Conservation (phyloP, 2,797 vertebrate species). For the Pipistrellus pygmaeus region DNA sequence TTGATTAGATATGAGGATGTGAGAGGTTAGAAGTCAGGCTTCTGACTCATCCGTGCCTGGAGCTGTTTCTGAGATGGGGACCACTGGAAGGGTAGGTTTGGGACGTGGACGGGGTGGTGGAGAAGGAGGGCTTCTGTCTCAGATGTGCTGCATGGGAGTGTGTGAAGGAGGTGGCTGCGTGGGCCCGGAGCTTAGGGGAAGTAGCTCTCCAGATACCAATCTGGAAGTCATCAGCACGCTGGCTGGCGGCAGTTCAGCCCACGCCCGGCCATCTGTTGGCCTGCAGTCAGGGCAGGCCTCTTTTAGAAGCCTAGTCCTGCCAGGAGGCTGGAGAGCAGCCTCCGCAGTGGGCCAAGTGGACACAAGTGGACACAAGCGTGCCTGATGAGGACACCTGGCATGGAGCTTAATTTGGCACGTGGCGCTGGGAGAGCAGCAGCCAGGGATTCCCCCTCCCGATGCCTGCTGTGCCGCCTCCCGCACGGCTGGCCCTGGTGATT, state of each 20-base stretch:
- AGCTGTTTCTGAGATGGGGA: slow-evolving; percentile 38
- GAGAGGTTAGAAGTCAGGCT: background rate
- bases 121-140: background rate
- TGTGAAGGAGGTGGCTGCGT: background rate
- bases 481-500: background rate
- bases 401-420: slow-evolving; percentile 53
- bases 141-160: background rate
- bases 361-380: background rate
- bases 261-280: slow-evolving; percentile 42
- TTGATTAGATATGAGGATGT: background rate
- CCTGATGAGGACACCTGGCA: slow-evolving; percentile 58
- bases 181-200: slow-evolving; percentile 7
- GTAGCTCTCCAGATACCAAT: slow-evolving; percentile 40
- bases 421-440: background rate
- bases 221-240: slow-evolving; percentile 37
- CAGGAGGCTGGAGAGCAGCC: slow-evolving; percentile 68
- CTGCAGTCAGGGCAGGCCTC: slow-evolving; percentile 51
- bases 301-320: slow-evolving; percentile 59
- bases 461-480: background rate
- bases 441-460: slow-evolving; percentile 51
- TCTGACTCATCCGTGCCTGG: background rate
- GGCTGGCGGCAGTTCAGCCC: background rate
- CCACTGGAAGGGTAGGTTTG: background rate
- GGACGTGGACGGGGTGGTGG: background rate
- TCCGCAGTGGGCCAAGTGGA: slow-evolving; percentile 51